Evolutionary conservation across 2,113 vertebrate genomes (phyloP).

Genomic region (Brachirus orientalis): DNA sequence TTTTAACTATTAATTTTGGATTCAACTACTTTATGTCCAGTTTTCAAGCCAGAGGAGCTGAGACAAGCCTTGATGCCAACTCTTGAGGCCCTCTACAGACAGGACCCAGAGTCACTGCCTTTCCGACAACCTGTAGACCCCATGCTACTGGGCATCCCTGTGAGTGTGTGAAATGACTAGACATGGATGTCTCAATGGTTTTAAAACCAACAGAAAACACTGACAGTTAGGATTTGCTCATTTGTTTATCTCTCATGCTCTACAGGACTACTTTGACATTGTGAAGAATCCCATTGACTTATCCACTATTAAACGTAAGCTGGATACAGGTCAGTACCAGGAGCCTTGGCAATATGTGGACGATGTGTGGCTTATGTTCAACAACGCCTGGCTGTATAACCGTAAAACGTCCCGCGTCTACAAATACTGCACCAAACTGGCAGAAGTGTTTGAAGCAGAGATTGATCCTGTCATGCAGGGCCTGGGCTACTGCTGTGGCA

Average conservation of each 20-base stretch:
- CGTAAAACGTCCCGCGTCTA: conserved; percentile 98
- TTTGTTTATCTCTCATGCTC: neutral
- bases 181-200: neutral
- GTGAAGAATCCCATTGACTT: conserved; percentile 98
- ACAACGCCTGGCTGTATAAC: conserved; percentile 99
- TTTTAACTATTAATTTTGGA: too few species aligned
- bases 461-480: conserved; percentile 98
- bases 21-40: conserved; percentile 78
- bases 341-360: conserved; percentile 99
- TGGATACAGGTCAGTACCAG: conserved; percentile 98
- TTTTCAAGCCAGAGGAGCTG: conserved; percentile 98
- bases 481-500: conserved; percentile 97
- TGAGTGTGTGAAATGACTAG: conserved; percentile 76
- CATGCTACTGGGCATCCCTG: conserved; percentile 93
- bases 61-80: conserved; percentile 98
- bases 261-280: conserved; percentile 98
- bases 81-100: conserved; percentile 94
- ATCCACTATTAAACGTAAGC: conserved; percentile 96
- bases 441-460: conserved; percentile 96
- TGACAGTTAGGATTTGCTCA: neutral
- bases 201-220: neutral
- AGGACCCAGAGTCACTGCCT: conserved; percentile 97
- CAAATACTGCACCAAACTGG: conserved; percentile 97
- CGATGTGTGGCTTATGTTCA: conserved; percentile 99
- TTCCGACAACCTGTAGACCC: conserved; percentile 98